Conservation (phyloP, 2,113 vertebrate species). For the Vanacampus margaritifer region DNA sequence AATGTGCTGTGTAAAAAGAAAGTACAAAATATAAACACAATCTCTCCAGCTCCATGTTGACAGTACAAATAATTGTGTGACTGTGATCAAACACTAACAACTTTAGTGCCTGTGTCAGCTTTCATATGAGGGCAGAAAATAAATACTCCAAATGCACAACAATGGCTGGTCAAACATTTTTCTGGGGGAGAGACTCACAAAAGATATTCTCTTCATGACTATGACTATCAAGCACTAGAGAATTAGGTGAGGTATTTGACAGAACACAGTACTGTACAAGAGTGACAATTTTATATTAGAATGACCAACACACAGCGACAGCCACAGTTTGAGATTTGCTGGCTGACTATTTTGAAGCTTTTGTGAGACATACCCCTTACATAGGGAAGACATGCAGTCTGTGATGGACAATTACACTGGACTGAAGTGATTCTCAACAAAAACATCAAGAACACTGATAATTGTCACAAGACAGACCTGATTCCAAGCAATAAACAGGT, state of each 20-base stretch:
- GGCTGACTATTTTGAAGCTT: too few relatives aligned
- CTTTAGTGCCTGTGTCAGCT: constrained; percentile 48
- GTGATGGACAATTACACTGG: not conserved
- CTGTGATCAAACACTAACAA: constrained; percentile 33
- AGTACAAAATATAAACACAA: constrained; percentile 55
- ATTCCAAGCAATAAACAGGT: not conserved
- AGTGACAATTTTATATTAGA: constrained; percentile 35
- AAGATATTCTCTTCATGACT: constrained; percentile 48
- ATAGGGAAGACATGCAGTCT: constrained; percentile 11
- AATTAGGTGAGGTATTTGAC: constrained; percentile 51
- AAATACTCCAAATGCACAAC: constrained; percentile 39
- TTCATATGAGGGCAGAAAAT: constrained; percentile 44
- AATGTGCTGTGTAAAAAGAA: constrained; percentile 75
- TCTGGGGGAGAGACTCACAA: constrained; percentile 5
- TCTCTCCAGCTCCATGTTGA: constrained; percentile 30
- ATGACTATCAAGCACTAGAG: constrained; percentile 53
- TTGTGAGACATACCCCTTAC: constrained; percentile 9
- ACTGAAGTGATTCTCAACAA: not conserved
- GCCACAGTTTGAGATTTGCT: constrained; percentile 18
- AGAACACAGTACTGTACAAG: constrained; percentile 62
- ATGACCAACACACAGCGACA: constrained; percentile 36
- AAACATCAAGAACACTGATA: not conserved
- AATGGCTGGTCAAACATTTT: constrained; percentile 30
- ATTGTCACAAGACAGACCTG: not conserved
- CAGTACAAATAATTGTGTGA: constrained; percentile 46